These are phyloP conservation scores for Meloidogyne exigua DNA, from an alignment of 1,140 invertebrate species.

Conservation along the genomic window DNA sequence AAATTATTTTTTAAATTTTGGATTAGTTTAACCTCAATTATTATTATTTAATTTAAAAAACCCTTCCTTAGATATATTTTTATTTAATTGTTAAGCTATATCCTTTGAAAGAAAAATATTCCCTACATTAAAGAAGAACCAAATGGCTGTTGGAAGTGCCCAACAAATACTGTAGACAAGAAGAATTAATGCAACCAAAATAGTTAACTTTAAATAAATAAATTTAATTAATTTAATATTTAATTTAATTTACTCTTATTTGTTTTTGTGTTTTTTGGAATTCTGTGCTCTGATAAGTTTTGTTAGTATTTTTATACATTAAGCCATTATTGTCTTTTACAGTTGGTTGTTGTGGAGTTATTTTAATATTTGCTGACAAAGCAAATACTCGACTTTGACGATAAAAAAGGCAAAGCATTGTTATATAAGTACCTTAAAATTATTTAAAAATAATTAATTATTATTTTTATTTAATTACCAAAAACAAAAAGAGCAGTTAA, in stretches of 20 bases:
- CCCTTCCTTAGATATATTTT: no score
- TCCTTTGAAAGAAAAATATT: not conserved
- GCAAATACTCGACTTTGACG: not conserved
- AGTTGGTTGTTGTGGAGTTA: not conserved
- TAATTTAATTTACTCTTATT: not conserved
- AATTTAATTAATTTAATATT: not conserved
- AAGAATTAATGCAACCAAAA: constrained; percentile 4
- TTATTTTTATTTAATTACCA: not conserved
- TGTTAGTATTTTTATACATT: not conserved
- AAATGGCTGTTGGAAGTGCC: constrained; percentile 8
- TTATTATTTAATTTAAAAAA: no score
- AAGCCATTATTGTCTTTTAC: not conserved
- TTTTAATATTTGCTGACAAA: not conserved
- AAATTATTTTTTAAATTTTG: not conserved
- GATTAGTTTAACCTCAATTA: no score
- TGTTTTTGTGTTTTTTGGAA: not conserved
- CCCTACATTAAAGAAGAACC: constrained; percentile 5
- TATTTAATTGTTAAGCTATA: no score
- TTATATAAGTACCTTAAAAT: not conserved
- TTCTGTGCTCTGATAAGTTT: not conserved
- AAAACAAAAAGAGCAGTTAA: not conserved
- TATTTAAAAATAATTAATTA: not conserved
- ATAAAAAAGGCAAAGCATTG: not conserved
- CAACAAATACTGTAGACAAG: constrained; percentile 8
- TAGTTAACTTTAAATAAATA: constrained; percentile 9